Percentiles rank a stretch among this genome's conserved stretches.
Evolutionary conservation across 2,113 vertebrate genomes (phyloP).

Genomic region (Antigone vipio): DNA sequence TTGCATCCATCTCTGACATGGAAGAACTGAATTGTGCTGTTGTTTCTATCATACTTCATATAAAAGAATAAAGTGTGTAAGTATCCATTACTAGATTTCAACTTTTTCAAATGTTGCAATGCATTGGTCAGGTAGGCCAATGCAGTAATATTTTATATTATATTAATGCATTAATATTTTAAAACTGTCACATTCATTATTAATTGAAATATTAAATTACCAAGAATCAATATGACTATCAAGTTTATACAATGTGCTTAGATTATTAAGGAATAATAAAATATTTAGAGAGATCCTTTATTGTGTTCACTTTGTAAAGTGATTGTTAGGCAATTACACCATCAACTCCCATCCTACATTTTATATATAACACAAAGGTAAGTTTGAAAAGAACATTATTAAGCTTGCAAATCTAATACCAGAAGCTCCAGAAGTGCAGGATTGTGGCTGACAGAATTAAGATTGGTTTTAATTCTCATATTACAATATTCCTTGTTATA

Average conservation of each 20-base stretch:
- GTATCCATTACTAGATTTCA: conserved; percentile 34
- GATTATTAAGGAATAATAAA: conserved; percentile 45
- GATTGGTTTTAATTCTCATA: not conserved
- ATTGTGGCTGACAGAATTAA: not conserved
- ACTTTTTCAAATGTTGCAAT: not conserved
- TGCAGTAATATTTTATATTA: not conserved
- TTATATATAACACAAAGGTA: not conserved
- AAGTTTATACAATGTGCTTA: conserved; percentile 31
- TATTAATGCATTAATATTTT: conserved; percentile 43
- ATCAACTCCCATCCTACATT: not conserved
- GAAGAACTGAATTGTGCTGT: not conserved
- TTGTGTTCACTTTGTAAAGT: not conserved
- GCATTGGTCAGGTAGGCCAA: conserved; percentile 33
- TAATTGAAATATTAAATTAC: conserved; percentile 46
- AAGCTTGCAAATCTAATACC: not conserved
- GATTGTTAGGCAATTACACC: not conserved
- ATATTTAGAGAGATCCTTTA: conserved; percentile 35
- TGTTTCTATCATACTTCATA: conserved; percentile 20
- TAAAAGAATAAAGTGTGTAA: not conserved
- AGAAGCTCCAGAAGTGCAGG: not conserved
- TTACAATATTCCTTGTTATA: not conserved
- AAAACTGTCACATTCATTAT: conserved; percentile 56
- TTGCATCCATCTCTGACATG: not conserved
- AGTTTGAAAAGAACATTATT: not conserved
- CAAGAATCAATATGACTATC: conserved; percentile 52